These are phyloP conservation scores for Danaus plexippus DNA, from an alignment of 1,140 invertebrate genomes.

Conservation along the genomic window DNA sequence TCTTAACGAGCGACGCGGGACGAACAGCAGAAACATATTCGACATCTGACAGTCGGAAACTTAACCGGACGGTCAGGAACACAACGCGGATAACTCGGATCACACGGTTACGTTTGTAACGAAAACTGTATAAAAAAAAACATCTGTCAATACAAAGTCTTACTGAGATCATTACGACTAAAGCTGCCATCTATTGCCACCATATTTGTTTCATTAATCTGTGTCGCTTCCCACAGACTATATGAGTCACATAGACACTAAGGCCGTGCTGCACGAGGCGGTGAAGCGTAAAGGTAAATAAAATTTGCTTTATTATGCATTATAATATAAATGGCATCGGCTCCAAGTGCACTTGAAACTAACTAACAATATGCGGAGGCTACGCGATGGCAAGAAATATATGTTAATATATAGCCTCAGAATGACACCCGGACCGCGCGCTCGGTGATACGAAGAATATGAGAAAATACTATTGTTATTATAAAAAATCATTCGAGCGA, in stretches of 20 bases:
- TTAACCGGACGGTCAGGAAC: not conserved
- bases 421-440: too few species aligned
- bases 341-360: too few species aligned
- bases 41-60: slow-evolving; percentile 1
- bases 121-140: slow-evolving; percentile 9
- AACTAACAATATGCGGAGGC: too few species aligned
- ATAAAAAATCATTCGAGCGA: too few species aligned
- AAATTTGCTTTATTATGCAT: slow-evolving; percentile 3
- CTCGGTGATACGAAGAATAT: too few species aligned
- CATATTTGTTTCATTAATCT: slow-evolving; percentile 15
- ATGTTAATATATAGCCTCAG: too few species aligned
- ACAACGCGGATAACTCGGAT: not conserved
- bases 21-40: not conserved
- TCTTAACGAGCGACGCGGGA: not conserved
- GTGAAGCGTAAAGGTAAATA: too few species aligned
- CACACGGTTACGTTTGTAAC: slow-evolving; percentile 6
- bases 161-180: slow-evolving; percentile 55
- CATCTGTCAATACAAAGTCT: slow-evolving; percentile 23
- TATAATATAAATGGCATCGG: slow-evolving; percentile 6
- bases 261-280: too few species aligned
- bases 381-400: too few species aligned
- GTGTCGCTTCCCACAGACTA: too few species aligned
- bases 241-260: too few species aligned
- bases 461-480: too few species aligned
- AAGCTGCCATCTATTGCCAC: slow-evolving; percentile 32